phyloP scores from a whole-genome alignment of 2,888 invertebrate species.

The Volucella inanis region DNA sequence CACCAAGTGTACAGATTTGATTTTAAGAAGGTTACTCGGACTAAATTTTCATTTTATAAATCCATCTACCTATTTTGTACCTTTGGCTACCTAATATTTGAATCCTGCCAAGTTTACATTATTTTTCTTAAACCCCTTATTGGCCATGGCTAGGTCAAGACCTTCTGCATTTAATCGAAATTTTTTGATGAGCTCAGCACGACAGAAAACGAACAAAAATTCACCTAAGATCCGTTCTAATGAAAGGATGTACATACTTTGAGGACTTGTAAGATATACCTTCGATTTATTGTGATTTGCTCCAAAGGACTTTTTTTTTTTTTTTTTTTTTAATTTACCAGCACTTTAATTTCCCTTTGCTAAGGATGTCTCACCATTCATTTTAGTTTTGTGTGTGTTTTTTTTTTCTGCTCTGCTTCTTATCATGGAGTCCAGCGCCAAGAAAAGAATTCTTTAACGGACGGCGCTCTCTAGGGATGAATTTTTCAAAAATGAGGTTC shows the following conservation, averaged over 20 bases:
- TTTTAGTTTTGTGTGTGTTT: constrained; percentile 19
- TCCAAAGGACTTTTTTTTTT: constrained; percentile 29
- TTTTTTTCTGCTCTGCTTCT: constrained; percentile 9
- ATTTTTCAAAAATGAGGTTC: constrained; percentile 31
- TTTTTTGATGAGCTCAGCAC: constrained; percentile 44
- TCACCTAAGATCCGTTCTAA: constrained; percentile 32
- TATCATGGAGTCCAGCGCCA: constrained; percentile 13
- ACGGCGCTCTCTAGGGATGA: constrained; percentile 17
- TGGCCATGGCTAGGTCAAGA: constrained; percentile 15
- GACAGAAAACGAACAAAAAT: constrained; percentile 36
- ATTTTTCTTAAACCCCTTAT: not conserved
- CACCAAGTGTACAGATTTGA: too few species aligned
- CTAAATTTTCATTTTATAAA: too few species aligned
- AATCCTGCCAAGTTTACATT: constrained; percentile 50
- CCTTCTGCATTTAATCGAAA: constrained; percentile 22
- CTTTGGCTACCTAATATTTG: constrained; percentile 1
- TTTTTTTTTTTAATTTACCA: constrained; percentile 29
- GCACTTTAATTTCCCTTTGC: constrained; percentile 63
- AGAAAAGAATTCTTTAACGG: constrained; percentile 22
- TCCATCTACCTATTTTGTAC: too few species aligned
- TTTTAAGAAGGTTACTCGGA: too few species aligned
- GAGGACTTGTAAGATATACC: constrained; percentile 32
- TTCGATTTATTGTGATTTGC: constrained; percentile 56
- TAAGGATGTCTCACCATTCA: constrained; percentile 49
- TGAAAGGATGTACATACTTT: constrained; percentile 51